Conservation (phyloP, 2,797 vertebrate genomes). For the Enteromius afrohamiltoni region DNA sequence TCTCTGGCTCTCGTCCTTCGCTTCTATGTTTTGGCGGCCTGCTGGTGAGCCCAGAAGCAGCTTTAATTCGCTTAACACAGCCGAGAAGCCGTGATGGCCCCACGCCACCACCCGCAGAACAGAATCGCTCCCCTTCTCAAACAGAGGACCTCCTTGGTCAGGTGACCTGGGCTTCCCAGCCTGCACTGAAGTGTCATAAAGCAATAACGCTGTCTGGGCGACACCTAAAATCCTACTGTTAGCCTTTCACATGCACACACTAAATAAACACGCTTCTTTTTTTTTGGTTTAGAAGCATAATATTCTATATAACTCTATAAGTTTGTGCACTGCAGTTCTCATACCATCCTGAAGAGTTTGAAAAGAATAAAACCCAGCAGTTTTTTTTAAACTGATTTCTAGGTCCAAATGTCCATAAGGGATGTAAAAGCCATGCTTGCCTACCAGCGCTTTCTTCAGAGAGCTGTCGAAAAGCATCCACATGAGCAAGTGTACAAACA, state of each 20-base stretch:
- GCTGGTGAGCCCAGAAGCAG: slow-evolving; percentile 81
- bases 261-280: slow-evolving; percentile 37
- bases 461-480: slow-evolving; percentile 86
- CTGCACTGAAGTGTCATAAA: slow-evolving; percentile 90
- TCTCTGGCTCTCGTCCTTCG: slow-evolving; percentile 98
- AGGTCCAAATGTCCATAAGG: slow-evolving; percentile 62
- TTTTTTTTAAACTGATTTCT: slow-evolving; percentile 33
- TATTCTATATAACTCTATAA: slow-evolving; percentile 5
- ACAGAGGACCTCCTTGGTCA: slow-evolving; percentile 79
- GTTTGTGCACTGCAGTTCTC: slow-evolving; percentile 32
- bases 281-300: slow-evolving; percentile 35
- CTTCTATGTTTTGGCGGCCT: slow-evolving; percentile 89
- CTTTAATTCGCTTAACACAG: slow-evolving; percentile 87
- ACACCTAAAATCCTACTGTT: slow-evolving; percentile 43
- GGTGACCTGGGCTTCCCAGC: slow-evolving; percentile 82
- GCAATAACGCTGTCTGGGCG: slow-evolving; percentile 84
- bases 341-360: slow-evolving; percentile 27
- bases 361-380: slow-evolving; percentile 21
- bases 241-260: slow-evolving; percentile 30
- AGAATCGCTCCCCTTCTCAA: slow-evolving; percentile 50
- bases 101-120: slow-evolving; percentile 43
- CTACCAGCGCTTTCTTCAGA: slow-evolving; percentile 88
- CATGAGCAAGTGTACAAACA: slow-evolving; percentile 67
- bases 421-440: slow-evolving; percentile 92
- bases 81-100: slow-evolving; percentile 66